Evolutionary conservation across 1,140 invertebrate species (phyloP), one percentile per base, ranked within the genome.

Genomic region (Tetraneura akinire): DNA sequence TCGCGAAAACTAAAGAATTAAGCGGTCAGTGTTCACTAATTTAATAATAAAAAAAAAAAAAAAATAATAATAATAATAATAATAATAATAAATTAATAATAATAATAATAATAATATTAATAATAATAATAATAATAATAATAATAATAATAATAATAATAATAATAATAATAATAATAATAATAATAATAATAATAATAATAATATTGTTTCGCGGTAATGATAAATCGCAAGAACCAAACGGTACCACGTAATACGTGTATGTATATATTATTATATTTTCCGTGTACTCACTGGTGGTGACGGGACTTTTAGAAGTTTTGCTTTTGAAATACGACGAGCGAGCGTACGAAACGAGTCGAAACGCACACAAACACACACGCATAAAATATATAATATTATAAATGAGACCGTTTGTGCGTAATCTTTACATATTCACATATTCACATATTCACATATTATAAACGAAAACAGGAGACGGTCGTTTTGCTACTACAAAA

Each of bases 291-390:
- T 4, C 3, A 37, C 8, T 11, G 60, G 37, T 45, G 64, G 64
- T 13, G 53, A 57, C 11, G 13, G 11, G 6, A 14, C 42, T 68
- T 45, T 68, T 18, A 21, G 23, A 45, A 47, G 37, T 68, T 68
- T 68, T 16, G 13, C 42, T 68, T 68, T 68, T 47, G 66, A 68
- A 68, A 68, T 47, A 66, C 64, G n/a, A 60, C 16, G 57, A 14
- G 57, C 13, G 5, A 29, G 14, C 10, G 14, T 64, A 37, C 11
- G 37, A 26, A 60, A 16, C 23, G 14, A 37, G 32, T 8, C n/a
- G n/a, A n/a, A 37, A 37, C 32, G 8, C 32, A 37, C 32, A 37
- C 32, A 37, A 4, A 37, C 32, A 37, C 32, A 37, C 32, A 4
- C 32, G n/a, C 26, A 4, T 57, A 57, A 57, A 62, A 62, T 62